Conservation (phyloP, 1,140 invertebrate species). For the Lepidostoma basale region DNA sequence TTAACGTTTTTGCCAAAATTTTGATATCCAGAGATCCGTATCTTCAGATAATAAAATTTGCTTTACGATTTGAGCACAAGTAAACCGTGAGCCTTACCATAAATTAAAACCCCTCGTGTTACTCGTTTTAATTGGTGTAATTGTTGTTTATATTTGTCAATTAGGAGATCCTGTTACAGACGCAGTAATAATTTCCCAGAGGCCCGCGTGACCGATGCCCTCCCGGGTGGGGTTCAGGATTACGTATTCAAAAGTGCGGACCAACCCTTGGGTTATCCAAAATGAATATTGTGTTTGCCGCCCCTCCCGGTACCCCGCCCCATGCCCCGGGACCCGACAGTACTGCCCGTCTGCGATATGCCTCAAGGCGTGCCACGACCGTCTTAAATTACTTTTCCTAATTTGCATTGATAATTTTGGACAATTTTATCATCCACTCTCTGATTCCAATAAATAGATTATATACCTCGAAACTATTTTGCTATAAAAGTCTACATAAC, state of each 20-base stretch:
- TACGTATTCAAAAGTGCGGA: constrained; percentile 22
- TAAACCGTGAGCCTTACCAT: too few relatives aligned
- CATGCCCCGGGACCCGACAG: background rate
- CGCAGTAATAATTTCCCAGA: constrained; percentile 13
- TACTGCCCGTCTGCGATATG: background rate
- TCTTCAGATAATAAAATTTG: too few relatives aligned
- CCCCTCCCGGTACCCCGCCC: background rate
- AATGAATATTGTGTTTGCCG: constrained; percentile 42
- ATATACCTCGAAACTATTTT: too few relatives aligned
- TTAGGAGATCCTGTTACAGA: background rate
- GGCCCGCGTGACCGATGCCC: constrained; percentile 14
- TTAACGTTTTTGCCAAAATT: too few relatives aligned
- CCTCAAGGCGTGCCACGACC: background rate
- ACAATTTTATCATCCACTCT: background rate
- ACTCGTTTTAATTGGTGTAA: constrained; percentile 3
- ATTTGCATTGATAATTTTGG: background rate
- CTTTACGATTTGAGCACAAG: too few relatives aligned
- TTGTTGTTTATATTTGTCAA: constrained; percentile 23
- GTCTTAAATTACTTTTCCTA: background rate
- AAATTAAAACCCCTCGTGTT: background rate
- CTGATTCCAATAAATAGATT: background rate
- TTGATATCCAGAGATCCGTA: too few relatives aligned
- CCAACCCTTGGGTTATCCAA: constrained; percentile 24
- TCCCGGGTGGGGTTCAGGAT: background rate
- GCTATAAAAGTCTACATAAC: too few relatives aligned